These are phyloP conservation scores for Bradynema listronoti DNA, from an alignment of 1,140 invertebrate species.

Conservation along the genomic window DNA sequence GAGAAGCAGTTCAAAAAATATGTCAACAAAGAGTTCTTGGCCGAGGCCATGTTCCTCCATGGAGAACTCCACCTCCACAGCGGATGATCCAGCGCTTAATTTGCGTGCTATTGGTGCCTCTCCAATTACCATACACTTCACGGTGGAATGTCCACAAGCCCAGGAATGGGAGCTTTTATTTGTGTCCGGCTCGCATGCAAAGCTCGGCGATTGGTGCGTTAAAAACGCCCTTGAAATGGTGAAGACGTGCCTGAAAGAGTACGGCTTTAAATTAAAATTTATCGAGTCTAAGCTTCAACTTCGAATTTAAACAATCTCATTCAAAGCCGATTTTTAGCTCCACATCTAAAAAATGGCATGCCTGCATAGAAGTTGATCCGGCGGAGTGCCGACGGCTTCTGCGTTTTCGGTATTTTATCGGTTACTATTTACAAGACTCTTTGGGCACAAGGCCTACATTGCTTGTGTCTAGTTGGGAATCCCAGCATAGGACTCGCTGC, in stretches of 20 bases:
- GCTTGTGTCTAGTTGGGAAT: slow-evolving; percentile 3
- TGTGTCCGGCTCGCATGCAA: slow-evolving; percentile 39
- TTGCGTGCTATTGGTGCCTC: slow-evolving; percentile 7
- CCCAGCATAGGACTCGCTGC: slow-evolving; percentile 13
- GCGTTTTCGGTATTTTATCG: slow-evolving; percentile 57
- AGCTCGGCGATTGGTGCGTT: slow-evolving; percentile 33
- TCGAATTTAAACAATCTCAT: background rate
- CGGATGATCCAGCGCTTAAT: too few relatives aligned
- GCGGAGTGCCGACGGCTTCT: slow-evolving; percentile 22
- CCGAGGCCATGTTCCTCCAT: too few relatives aligned
- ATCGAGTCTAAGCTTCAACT: background rate
- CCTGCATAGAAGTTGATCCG: slow-evolving; percentile 20
- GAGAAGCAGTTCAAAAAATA: too few relatives aligned
- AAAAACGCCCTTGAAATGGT: slow-evolving; percentile 26
- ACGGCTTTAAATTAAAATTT: slow-evolving; percentile 5
- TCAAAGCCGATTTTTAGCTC: background rate
- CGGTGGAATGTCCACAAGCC: background rate
- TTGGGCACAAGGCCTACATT: background rate
- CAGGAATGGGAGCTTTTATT: slow-evolving; percentile 44
- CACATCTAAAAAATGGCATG: slow-evolving; percentile 18
- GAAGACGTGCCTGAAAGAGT: slow-evolving; percentile 23
- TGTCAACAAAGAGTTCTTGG: too few relatives aligned
- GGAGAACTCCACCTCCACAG: too few relatives aligned
- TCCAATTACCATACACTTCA: slow-evolving; percentile 1
- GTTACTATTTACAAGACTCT: slow-evolving; percentile 44